A percentile compares a stretch with the other conserved stretches of the same genome.
These are phyloP conservation scores for Bombus pyrosoma DNA, from an alignment of 1,140 invertebrate genomes.

Conservation along the genomic window DNA sequence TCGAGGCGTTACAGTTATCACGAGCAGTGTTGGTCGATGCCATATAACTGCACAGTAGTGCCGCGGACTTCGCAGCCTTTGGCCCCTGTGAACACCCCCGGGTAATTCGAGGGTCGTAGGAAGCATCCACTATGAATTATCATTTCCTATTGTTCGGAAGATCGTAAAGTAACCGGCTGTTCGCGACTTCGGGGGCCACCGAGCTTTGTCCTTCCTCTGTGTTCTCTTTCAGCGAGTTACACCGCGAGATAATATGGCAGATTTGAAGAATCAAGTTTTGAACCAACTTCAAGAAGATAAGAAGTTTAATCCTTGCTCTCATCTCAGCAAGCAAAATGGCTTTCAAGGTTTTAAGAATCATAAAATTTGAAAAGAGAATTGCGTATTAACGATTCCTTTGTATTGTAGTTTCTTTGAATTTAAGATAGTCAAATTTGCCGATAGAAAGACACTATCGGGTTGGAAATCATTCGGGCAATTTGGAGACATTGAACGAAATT, in stretches of 20 bases:
- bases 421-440: no score
- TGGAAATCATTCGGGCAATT: no score
- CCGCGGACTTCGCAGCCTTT: conserved; percentile 61
- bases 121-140: conserved; percentile 74
- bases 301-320: background rate
- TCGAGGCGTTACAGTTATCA: conserved; percentile 77
- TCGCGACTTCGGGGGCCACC: conserved; percentile 26
- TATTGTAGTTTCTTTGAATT: no score
- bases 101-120: conserved; percentile 69
- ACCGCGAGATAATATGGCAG: background rate
- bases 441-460: no score
- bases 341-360: background rate
- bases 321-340: background rate
- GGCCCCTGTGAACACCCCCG: conserved; percentile 27
- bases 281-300: background rate
- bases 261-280: background rate
- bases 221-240: conserved; percentile 5
- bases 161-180: conserved; percentile 73
- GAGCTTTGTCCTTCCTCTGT: conserved; percentile 44
- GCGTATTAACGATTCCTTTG: no score
- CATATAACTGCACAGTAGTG: conserved; percentile 15
- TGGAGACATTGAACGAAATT: no score
- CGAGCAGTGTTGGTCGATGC: background rate
- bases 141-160: conserved; percentile 76
- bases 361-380: no score